Evolutionary conservation across 2,888 invertebrate species (phyloP).

Genomic region (Sphecodes monilicornis): DNA sequence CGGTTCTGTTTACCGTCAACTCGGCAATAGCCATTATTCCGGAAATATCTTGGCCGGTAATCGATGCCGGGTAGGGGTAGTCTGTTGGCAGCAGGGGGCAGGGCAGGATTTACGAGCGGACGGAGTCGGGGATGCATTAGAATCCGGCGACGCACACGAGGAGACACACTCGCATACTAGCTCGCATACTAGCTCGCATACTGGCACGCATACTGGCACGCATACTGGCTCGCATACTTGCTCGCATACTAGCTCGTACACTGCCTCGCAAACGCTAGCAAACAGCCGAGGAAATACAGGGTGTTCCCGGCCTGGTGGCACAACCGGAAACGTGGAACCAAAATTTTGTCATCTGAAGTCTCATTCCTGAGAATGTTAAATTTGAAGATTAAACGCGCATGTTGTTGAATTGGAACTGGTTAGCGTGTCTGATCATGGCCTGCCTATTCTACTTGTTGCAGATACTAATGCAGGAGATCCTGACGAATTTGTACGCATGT

Average conservation of each 20-base stretch:
- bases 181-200: neutral
- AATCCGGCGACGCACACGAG: constrained; percentile 47
- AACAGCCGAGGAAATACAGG: constrained; percentile 37
- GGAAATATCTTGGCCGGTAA: constrained; percentile 52
- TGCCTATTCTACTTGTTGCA: neutral
- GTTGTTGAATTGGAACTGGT: too few relatives aligned
- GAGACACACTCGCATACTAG: neutral
- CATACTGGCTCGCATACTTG: neutral
- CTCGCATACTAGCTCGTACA: neutral
- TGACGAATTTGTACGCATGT: neutral
- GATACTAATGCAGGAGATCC: neutral
- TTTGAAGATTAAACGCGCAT: neutral
- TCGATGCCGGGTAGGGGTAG: constrained; percentile 41
- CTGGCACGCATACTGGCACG: neutral
- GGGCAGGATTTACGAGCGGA: constrained; percentile 59
- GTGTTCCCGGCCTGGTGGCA: neutral
- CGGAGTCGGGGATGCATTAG: constrained; percentile 75
- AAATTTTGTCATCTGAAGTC: too few relatives aligned
- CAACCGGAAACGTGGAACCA: neutral
- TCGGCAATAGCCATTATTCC: constrained; percentile 55
- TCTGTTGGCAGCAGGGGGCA: constrained; percentile 8
- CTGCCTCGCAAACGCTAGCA: neutral
- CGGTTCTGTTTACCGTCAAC: constrained; percentile 60
- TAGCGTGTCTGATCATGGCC: neutral
- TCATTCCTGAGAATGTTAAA: too few relatives aligned